phyloP scores from a whole-genome alignment of 2,113 vertebrate species.

The Osmerus mordax region DNA sequence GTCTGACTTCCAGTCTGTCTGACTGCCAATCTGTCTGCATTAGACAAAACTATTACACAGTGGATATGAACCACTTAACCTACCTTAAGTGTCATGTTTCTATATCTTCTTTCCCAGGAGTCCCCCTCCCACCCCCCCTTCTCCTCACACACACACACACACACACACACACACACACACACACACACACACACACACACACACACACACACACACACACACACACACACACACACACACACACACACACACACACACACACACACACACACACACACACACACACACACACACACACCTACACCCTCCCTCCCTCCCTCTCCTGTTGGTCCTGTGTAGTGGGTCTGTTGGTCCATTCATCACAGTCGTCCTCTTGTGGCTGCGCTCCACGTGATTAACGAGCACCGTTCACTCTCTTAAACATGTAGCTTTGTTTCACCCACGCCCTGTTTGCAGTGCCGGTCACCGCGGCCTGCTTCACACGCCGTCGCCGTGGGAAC shows the following conservation, averaged over 20 bases:
- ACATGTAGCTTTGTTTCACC: slow-evolving; percentile 69
- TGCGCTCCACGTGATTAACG: slow-evolving; percentile 64
- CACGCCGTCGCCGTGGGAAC: slow-evolving; percentile 35
- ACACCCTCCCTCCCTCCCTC: slow-evolving; percentile 19
- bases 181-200: background rate
- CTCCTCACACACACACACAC: too few species aligned
- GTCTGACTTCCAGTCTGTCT: too few species aligned
- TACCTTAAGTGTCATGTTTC: too few species aligned
- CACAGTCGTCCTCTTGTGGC: slow-evolving; percentile 53
- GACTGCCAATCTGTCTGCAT: too few species aligned
- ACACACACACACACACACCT: slow-evolving; percentile 11
- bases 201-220: too few species aligned
- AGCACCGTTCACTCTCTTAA: slow-evolving; percentile 65
- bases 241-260: too few species aligned
- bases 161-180: background rate
- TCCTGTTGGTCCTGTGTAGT: slow-evolving; percentile 51
- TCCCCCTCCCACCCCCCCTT: too few species aligned
- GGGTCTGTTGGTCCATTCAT: slow-evolving; percentile 62
- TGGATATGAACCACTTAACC: too few species aligned
- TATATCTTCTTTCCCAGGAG: too few species aligned
- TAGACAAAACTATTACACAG: too few species aligned
- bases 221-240: too few species aligned
- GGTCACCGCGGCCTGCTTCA: slow-evolving; percentile 55
- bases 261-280: too few species aligned
- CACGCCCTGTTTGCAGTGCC: slow-evolving; percentile 59